phyloP scores from a whole-genome alignment of 37 sponge, comb jelly and placozoan species.

The Amphimedon queenslandica region DNA sequence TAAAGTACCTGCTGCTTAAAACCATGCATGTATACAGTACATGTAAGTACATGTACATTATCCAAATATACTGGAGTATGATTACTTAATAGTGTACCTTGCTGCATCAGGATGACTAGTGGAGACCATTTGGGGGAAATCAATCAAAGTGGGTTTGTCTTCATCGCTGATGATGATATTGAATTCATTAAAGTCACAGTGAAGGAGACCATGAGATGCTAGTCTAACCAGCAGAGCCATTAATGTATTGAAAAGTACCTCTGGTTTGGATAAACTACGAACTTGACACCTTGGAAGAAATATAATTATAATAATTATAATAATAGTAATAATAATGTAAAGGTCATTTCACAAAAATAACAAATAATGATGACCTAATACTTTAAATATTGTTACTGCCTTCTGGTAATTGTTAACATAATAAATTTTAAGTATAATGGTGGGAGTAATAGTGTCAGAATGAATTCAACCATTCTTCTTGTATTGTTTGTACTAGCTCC shows the following conservation, averaged over 20 bases:
- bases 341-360: too few relatives aligned
- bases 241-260: slow-evolving; percentile 41
- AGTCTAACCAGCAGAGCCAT: slow-evolving; percentile 84
- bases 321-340: neutral
- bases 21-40: neutral
- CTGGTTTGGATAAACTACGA: slow-evolving; percentile 51
- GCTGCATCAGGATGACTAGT: slow-evolving; percentile 88
- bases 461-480: too few relatives aligned
- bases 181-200: slow-evolving; percentile 99
- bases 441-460: too few relatives aligned
- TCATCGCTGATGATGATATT: slow-evolving; percentile 85
- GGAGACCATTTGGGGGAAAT: slow-evolving; percentile 99
- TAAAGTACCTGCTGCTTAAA: too few relatives aligned
- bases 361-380: too few relatives aligned
- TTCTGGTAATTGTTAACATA: too few relatives aligned
- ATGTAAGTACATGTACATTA: neutral
- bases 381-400: too few relatives aligned
- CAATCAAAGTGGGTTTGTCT: slow-evolving; percentile 85
- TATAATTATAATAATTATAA: neutral
- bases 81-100: slow-evolving; percentile 54
- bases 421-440: too few relatives aligned
- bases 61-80: too few relatives aligned
- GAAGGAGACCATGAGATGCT: slow-evolving; percentile 86
- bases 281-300: slow-evolving; percentile 66
- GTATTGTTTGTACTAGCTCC: too few relatives aligned